phyloP scores from a whole-genome alignment of 2,113 vertebrate genomes.

The Triplophysa dalaica region DNA sequence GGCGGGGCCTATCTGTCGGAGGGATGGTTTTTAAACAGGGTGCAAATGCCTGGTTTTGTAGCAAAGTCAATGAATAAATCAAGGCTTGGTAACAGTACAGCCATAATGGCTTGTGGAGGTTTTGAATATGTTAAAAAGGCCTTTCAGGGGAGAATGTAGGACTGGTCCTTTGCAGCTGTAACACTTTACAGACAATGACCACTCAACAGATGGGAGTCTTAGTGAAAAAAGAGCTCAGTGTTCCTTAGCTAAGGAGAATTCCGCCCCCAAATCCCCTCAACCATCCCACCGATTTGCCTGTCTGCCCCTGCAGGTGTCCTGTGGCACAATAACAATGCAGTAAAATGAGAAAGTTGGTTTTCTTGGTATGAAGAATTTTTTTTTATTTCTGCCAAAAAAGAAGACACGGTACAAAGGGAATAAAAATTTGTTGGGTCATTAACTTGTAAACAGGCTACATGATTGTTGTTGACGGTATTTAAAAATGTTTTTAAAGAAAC shows the following conservation, averaged over 20 bases:
- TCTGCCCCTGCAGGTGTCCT: slow-evolving; percentile 86
- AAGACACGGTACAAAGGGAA: neutral
- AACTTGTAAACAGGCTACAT: neutral
- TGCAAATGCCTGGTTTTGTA: slow-evolving; percentile 44
- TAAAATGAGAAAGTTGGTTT: slow-evolving; percentile 31
- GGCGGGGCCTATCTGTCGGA: slow-evolving; percentile 44
- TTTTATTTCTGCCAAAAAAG: neutral
- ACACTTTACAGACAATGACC: slow-evolving; percentile 87
- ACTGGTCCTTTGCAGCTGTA: slow-evolving; percentile 74
- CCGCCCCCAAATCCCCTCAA: slow-evolving; percentile 56
- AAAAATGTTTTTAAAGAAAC: too few species aligned
- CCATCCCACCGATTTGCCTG: slow-evolving; percentile 78
- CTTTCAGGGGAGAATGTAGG: slow-evolving; percentile 78
- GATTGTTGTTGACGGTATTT: neutral
- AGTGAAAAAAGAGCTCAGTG: slow-evolving; percentile 78
- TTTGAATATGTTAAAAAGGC: slow-evolving; percentile 86
- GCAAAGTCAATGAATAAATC: slow-evolving; percentile 99
- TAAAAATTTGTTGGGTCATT: neutral
- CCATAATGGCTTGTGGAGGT: slow-evolving; percentile 69
- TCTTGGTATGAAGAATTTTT: neutral
- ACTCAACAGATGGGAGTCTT: slow-evolving; percentile 94
- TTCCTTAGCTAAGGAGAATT: slow-evolving; percentile 77
- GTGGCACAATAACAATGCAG: slow-evolving; percentile 50
- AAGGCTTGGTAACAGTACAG: slow-evolving; percentile 84
- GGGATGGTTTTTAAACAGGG: slow-evolving; percentile 50